Evolutionary conservation across 2,797 vertebrate species (phyloP), one percentile per base, ranked within the genome.

Genomic region (Erpetoichthys calabaricus): DNA sequence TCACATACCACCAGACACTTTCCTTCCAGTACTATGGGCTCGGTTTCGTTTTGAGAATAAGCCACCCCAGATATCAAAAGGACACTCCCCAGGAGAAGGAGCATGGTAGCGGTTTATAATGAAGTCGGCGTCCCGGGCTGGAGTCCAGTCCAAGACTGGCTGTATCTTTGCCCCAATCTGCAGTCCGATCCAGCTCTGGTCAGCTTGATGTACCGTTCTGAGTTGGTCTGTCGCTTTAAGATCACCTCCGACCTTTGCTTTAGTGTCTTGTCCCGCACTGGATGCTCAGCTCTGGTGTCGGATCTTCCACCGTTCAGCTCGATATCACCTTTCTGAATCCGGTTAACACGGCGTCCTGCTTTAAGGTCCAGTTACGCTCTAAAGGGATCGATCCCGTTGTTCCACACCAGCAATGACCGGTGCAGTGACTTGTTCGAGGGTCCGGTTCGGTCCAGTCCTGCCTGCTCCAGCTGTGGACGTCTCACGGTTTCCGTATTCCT

Each of bases 1-100:
- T 97, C 93, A 78, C 94, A 97, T 59, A 97, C 93, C 72, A 97
- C 94, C 62, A 97, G 83, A 64, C 94, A 97, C 82, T 97, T 97
- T 55, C 94, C 93, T 74, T 97, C 93, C 75, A 97, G 81, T 53
- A 97, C 80, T 77, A 97, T 97, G 62, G 94, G 93, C 60, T 97
- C 94, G 63, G 94, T 98, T 72, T 97, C 94, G 68, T 97, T 97
- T 81, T 98, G 94, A 56, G 87, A 89, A 65, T 72, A 77, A 63
- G 73, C 83, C 62, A 81, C 67, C 64, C 84, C 81, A 60, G 83
- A 80, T 64, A 94, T 79, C 85, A 89, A 90, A 68, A 79, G 77
- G 74, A 84, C 81, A 60, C 86, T 79, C 64, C 95, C 72, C 69
- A 89, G 66, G 63, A 94, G 68, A 74, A 86, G 80, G 80, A 89